Percentiles rank a stretch among this genome's conserved stretches.
These are phyloP conservation scores for Cyrtonyx montezumae DNA, from an alignment of 2,113 vertebrate genomes.

Conservation along the genomic window DNA sequence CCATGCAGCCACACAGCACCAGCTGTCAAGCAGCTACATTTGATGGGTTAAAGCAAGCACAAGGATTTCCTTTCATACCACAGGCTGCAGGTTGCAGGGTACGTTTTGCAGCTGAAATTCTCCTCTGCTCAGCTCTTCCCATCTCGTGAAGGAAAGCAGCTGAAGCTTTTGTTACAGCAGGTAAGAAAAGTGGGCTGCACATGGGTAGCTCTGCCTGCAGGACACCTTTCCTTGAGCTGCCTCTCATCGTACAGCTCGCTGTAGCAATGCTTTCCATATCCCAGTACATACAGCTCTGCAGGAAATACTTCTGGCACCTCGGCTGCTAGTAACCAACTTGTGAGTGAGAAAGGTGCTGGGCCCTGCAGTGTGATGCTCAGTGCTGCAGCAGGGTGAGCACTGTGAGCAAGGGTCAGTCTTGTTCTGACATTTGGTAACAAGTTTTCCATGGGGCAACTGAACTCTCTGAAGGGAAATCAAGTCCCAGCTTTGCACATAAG, in stretches of 20 bases:
- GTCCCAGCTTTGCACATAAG: background rate
- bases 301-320: background rate
- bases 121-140: background rate
- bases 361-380: background rate
- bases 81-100: background rate
- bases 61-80: background rate
- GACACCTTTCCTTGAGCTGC: background rate
- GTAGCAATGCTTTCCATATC: background rate
- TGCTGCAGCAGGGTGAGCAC: background rate
- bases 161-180: background rate
- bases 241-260: background rate
- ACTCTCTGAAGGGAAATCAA: background rate
- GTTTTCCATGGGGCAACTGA: background rate
- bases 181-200: background rate
- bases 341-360: background rate
- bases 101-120: background rate
- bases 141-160: background rate
- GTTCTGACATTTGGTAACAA: background rate
- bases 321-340: background rate
- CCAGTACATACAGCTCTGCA: background rate
- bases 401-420: accelerated
- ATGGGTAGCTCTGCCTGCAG: background rate
- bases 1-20: background rate
- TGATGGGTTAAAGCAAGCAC: background rate
- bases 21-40: no score